Evolutionary conservation across 2,797 vertebrate species (phyloP), one percentile per base, ranked within the genome.

Genomic region (Takifugu ocellatus): DNA sequence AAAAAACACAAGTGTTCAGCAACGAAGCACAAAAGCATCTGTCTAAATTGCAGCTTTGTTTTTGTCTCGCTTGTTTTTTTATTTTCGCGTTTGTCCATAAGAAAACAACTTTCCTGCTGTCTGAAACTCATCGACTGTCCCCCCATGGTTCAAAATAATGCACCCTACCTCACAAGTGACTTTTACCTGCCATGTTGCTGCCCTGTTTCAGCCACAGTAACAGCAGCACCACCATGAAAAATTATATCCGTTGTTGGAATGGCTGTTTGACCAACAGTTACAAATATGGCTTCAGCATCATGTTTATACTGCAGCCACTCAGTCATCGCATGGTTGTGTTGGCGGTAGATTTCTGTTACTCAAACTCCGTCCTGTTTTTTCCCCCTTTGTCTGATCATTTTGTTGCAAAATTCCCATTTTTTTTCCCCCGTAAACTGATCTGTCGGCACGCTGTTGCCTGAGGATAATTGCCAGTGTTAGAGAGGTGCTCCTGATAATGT

Each of bases 381-480:
- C 68, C 51, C 49, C 36, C 10, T 24, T 52, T 69, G 55, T 15
- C 21, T 9, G 12, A 14, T 48, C 52, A 36, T 43, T 43, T 53
- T 9, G 17, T 47, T 62, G 58, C 21, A 59, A 47, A 43, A 57
- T 33, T 60, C 15, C 53, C 44, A 68, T n/a, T n/a, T 71, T 51
- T 54, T 42, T 39, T 2, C 27, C 7, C 27, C n/a, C 66, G 25
- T 56, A 31, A 27, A 26, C 51, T 58, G 47, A 69, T 51, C 60
- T 77, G 56, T 71, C 74, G 64, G 78, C 74, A 80, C 67, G 61
- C 66, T 55, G 66, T 69, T 79, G 78, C 75, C 83, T 81, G 78
- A 76, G 67, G 73, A 47, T 24, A 52, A 74, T 78, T 73, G 58
- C 66, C 69, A 75, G 57, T 78, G 70, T 73, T 81, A 68, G 68